Evolutionary conservation across 2,888 invertebrate species (phyloP).

Genomic region (Osedax frankpressi): DNA sequence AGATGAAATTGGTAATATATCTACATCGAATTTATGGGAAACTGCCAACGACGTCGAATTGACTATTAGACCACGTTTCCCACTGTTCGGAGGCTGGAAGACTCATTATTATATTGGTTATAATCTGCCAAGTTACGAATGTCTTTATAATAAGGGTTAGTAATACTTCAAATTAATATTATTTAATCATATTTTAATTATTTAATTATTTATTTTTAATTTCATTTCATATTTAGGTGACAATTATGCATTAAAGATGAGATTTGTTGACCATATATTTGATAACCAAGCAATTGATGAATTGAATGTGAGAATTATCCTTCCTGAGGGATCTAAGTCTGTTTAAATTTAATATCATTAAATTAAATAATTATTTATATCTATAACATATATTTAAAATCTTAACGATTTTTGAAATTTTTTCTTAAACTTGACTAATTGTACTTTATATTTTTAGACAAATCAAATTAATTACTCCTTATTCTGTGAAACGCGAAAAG

Average conservation of each 20-base stretch:
- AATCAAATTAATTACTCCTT: constrained; percentile 69
- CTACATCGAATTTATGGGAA: constrained; percentile 79
- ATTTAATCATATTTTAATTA: background rate
- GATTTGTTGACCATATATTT: constrained; percentile 86
- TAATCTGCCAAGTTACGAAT: constrained; percentile 92
- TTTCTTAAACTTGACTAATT: background rate
- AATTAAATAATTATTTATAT: too few relatives aligned
- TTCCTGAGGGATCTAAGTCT: constrained; percentile 73
- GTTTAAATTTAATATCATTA: too few relatives aligned
- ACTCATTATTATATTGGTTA: constrained; percentile 91
- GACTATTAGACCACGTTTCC: constrained; percentile 88
- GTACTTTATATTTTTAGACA: constrained; percentile 47
- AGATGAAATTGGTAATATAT: constrained; percentile 95
- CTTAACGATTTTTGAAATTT: background rate
- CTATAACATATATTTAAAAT: background rate
- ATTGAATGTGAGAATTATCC: constrained; percentile 69
- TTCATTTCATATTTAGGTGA: constrained; percentile 42
- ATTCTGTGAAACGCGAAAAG: constrained; percentile 59
- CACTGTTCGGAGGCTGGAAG: constrained; percentile 96
- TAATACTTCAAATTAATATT: background rate
- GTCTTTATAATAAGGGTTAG: constrained; percentile 59
- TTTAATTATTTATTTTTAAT: constrained; percentile 11
- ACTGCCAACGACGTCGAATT: constrained; percentile 84
- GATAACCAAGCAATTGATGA: constrained; percentile 93
- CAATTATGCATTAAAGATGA: constrained; percentile 74